Evolutionary conservation across 2,113 vertebrate genomes (phyloP), one percentile per base, ranked within the genome.

Genomic region (Progne subis): DNA sequence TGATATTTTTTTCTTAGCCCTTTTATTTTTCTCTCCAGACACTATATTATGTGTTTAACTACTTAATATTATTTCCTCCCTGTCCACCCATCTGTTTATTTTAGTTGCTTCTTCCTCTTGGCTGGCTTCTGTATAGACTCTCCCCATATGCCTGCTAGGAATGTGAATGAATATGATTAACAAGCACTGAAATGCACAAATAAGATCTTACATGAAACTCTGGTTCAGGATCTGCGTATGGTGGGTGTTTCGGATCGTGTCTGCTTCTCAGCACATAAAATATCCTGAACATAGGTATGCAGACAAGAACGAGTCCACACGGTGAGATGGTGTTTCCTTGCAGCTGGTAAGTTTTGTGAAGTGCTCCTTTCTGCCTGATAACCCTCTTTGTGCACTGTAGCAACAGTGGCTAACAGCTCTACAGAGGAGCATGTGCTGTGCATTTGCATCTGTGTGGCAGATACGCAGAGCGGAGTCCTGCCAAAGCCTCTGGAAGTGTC

Each of bases 21-120:
- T 94, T 97, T 95, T 90, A 94, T 90, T 96, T 95, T 90, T 96
- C 83, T 95, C 61, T 91, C 91, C 90, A 97, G 92, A 93, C 87
- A 87, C 63, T 83, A 91, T 95, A 97, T 97, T 97, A 95, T 95
- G 68, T 95, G 77, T 97, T 97, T 97, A 92, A 89, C 95, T 97
- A 87, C 86, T 96, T 97, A 94, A 96, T 95, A 95, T 95, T 96
- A 96, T 96, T 95, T 97, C 86, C 90, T 97, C 79, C 95, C 76
- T 97, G 74, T 95, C 85, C 83, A 96, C 87, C 95, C 95, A 97
- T 97, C 95, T 97, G 93, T 97, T 97, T 97, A 96, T 97, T 97
- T 97, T 97, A 95, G 86, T 96, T 96, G 78, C 80, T 97, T 95
- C 94, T 97, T 97, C 94, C 95, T 97, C 94, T 97, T 96, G 94